Base-by-base conservation (phyloP, 2,797 vertebrate species). In the Urosaurus nigricauda region DNA sequence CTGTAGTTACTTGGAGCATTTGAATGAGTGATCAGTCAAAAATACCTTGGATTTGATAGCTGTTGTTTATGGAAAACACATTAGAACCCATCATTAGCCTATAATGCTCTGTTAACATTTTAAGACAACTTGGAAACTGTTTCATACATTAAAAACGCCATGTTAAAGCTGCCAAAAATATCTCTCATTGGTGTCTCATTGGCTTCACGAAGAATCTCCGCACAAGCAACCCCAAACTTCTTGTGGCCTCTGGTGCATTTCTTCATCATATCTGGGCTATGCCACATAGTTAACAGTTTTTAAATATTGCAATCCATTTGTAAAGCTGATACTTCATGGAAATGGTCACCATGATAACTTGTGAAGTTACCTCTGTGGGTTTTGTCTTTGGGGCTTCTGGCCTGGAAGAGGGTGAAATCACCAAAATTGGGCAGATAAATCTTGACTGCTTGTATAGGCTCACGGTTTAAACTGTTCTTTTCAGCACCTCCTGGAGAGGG, bases 1-100 rank as follows among this genome's bases (percentile, higher is more conserved):
- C n/a, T 77, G 3, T 77, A 35, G 60, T 88, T 37, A 83, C 77
- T 51, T 78, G 81, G 47, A 77, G 17, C 47, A 79, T 19, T 75
- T 40, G 17, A 17, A 6, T 85, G 53, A 21, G 73, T 43, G 40
- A 35, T 84, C 16, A 16, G 26, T 74, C 14, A 75, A 8, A 21
- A 60, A 37, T 19, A 47, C 7, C 8, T 80, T n/a, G 40, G 11
- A 81, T 60, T 80, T 81, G 35, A 87, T 68, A 37, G 51, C 51
- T 37, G 37, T 24, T 83, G 12, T 74, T 84, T 37, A 56, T 29
- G n/a, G 51, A 32, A 84, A 84, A 47, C n/a, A 74, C 78, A 40
- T 21, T 86, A n/a, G 70, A 81, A 81, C 32, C 6, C 51, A 32
- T 35, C 29, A 32, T 80, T 87, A 71, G 56, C 12, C 19, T 73